Base-by-base conservation (phyloP, 2,888 invertebrate genomes). In the Mimumesa dahlbomi region DNA sequence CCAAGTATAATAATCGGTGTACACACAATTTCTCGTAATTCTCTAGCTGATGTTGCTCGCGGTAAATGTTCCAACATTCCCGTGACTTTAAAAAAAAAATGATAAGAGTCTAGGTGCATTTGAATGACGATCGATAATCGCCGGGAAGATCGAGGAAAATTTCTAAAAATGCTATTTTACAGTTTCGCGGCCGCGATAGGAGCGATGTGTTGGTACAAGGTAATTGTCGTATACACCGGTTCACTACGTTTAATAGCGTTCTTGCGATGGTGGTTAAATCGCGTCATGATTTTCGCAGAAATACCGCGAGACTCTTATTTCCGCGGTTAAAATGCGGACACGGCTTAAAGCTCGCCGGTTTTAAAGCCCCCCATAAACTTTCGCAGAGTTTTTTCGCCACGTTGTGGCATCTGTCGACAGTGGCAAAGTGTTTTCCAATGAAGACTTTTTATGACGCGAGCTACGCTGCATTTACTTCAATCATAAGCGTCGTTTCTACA, bases 371-470 rank as follows among this genome's bases (percentile, higher is more conserved):
- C 14, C 36, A 64, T 63, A 63, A 75, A 67, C 73, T 75, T 58
- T n/a, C 16, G n/a, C 13, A 38, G 61, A 57, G 52, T 71, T 67
- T 63, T 61, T 29, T 46, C 31, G 14, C 18, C 29, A 11, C 11
- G 29, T 16, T 34, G 31, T 50, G 25, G 45, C 64, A 66, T 61
- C 66, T 62, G 64, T 46, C 61, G 56, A 42, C 75, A 40, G 18
- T 59, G 66, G 53, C 48, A 68, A 65, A 75, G 67, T 69, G 65
- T 73, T 76, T 76, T 72, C 61, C 75, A 65, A 72, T 75, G 61
- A 49, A 45, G 45, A 18, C 45, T 64, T 49, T 64, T 70, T 52
- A 36, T 50, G 54, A 29, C 14, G 9, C 49, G 9, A 19, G 1
- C 45, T 16, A 3, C 34, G 50, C 13, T 46, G 53, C 61, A 43